These are phyloP conservation scores for Callitettix versicolor DNA, from an alignment of 1,140 invertebrate species.

Conservation along the genomic window DNA sequence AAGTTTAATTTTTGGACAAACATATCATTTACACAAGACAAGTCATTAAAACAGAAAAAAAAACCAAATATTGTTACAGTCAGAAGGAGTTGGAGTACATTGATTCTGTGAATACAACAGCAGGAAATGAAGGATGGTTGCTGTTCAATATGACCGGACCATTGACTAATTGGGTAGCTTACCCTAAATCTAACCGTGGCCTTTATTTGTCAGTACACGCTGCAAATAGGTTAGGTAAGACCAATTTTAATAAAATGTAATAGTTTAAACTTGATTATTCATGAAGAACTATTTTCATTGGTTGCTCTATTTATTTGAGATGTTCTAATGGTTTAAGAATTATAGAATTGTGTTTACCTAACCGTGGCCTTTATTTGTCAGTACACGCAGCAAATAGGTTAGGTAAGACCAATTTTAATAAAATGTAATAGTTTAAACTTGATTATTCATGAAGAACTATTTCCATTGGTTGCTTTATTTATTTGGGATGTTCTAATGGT, in stretches of 20 bases:
- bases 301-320: neutral
- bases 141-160: constrained; percentile 64
- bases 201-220: constrained; percentile 77
- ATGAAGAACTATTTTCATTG: too few species aligned
- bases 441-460: too few species aligned
- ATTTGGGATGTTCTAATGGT: neutral
- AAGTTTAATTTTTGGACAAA: too few species aligned
- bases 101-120: constrained; percentile 50
- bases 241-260: neutral
- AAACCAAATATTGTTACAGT: too few species aligned
- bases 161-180: constrained; percentile 62
- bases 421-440: neutral
- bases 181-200: constrained; percentile 70
- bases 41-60: too few species aligned
- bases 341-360: constrained; percentile 40
- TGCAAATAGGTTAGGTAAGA: constrained; percentile 49
- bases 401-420: constrained; percentile 41
- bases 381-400: constrained; percentile 56
- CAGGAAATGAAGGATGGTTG: constrained; percentile 60
- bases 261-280: too few species aligned
- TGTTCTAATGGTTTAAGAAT: neutral
- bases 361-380: constrained; percentile 81
- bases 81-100: constrained; percentile 48
- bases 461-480: too few species aligned
- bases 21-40: too few species aligned